These are phyloP conservation scores for Frankliniella fusca DNA, from an alignment of 2,888 invertebrate species.

Conservation along the genomic window DNA sequence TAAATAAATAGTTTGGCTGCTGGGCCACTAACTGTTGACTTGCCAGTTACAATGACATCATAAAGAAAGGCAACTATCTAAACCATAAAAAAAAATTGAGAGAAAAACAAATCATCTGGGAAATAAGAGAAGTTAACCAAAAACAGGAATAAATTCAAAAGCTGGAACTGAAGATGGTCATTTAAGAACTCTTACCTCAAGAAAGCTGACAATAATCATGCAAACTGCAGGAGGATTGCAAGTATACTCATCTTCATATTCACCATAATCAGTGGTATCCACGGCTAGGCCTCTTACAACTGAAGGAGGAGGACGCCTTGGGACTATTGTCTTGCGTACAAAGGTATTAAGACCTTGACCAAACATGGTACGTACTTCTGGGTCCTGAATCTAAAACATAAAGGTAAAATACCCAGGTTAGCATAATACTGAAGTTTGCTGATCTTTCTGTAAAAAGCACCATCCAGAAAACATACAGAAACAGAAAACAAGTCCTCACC, in stretches of 20 bases:
- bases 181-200: slow-evolving; percentile 62
- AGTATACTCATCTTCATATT: slow-evolving; percentile 86
- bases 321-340: slow-evolving; percentile 55
- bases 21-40: slow-evolving; percentile 64
- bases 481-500: slow-evolving; percentile 39
- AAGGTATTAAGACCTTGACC: slow-evolving; percentile 62
- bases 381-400: slow-evolving; percentile 44
- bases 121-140: neutral
- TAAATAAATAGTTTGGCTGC: slow-evolving; percentile 80
- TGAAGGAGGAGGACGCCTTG: slow-evolving; percentile 44
- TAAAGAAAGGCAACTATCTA: slow-evolving; percentile 41
- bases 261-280: slow-evolving; percentile 48
- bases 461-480: neutral
- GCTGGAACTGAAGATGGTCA: neutral
- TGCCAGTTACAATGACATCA: slow-evolving; percentile 41
- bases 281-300: slow-evolving; percentile 7
- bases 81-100: slow-evolving; percentile 33
- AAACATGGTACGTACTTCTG: slow-evolving; percentile 59
- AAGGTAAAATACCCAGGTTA: neutral
- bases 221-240: slow-evolving; percentile 90
- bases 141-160: neutral
- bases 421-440: neutral
- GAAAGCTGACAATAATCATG: slow-evolving; percentile 82
- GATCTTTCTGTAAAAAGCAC: no score
- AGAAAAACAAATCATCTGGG: neutral